Percentiles rank a stretch among this genome's conserved stretches.
phyloP scores from a whole-genome alignment of 2,113 vertebrate genomes.

The Marmota monax region DNA sequence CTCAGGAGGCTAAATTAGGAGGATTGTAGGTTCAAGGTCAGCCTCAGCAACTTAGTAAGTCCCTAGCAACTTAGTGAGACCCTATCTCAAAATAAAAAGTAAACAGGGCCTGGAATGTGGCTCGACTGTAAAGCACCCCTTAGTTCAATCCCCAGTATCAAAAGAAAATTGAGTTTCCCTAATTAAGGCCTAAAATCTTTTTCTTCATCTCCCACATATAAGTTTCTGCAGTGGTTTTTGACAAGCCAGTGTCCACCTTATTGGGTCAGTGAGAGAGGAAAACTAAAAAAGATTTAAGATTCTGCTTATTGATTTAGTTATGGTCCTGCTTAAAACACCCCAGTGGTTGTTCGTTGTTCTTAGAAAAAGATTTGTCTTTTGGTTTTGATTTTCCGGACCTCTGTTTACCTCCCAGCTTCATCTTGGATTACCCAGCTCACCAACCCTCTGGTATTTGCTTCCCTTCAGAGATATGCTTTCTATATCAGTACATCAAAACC shows the following conservation, averaged over 20 bases:
- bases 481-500: background rate
- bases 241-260: background rate
- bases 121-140: too few species aligned
- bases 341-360: background rate
- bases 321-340: background rate
- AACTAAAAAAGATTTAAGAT: background rate
- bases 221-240: background rate
- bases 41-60: too few species aligned
- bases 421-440: background rate
- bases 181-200: background rate
- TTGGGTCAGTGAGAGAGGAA: background rate
- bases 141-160: too few species aligned
- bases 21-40: too few species aligned
- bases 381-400: background rate
- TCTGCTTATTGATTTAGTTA: background rate
- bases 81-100: too few species aligned
- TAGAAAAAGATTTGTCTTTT: background rate
- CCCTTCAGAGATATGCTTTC: background rate
- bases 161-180: background rate
- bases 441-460: background rate
- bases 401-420: background rate
- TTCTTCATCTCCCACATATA: background rate
- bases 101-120: too few species aligned
- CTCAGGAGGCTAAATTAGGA: too few species aligned
- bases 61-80: too few species aligned